Evolutionary conservation across 2,888 invertebrate genomes (phyloP).

Genomic region (Lampropteryx suffumata): DNA sequence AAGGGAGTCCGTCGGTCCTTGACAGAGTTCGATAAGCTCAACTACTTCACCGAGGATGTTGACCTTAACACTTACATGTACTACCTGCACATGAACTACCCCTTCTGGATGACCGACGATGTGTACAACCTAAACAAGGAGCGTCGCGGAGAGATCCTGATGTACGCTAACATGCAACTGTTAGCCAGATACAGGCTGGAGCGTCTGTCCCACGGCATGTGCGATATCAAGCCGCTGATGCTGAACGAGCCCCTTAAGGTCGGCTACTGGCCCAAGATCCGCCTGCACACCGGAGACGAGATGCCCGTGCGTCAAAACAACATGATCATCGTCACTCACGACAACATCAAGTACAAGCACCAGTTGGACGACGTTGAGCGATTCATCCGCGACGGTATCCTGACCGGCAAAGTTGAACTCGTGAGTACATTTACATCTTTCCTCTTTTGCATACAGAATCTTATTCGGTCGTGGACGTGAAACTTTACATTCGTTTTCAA

Average conservation of each 20-base stretch:
- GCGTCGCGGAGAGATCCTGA: slow-evolving; percentile 82
- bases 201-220: slow-evolving; percentile 74
- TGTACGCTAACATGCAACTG: slow-evolving; percentile 85
- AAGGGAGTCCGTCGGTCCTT: slow-evolving; percentile 83
- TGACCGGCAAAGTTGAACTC: slow-evolving; percentile 62
- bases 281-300: slow-evolving; percentile 80
- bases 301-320: slow-evolving; percentile 81
- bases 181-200: slow-evolving; percentile 83
- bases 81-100: slow-evolving; percentile 86
- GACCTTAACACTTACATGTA: slow-evolving; percentile 89
- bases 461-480: not conserved
- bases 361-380: slow-evolving; percentile 72
- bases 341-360: slow-evolving; percentile 55
- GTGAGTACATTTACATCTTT: slow-evolving; percentile 51
- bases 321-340: slow-evolving; percentile 48
- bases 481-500: slow-evolving; percentile 10
- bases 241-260: slow-evolving; percentile 67
- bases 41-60: slow-evolving; percentile 90
- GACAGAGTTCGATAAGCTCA: slow-evolving; percentile 83
- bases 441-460: not conserved
- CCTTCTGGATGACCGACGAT: slow-evolving; percentile 86
- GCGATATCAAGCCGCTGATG: slow-evolving; percentile 72
- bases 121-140: slow-evolving; percentile 72
- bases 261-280: slow-evolving; percentile 84
- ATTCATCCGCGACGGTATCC: slow-evolving; percentile 77